phyloP scores from a whole-genome alignment of 2,797 vertebrate species.

The Aeoliscus strigatus region DNA sequence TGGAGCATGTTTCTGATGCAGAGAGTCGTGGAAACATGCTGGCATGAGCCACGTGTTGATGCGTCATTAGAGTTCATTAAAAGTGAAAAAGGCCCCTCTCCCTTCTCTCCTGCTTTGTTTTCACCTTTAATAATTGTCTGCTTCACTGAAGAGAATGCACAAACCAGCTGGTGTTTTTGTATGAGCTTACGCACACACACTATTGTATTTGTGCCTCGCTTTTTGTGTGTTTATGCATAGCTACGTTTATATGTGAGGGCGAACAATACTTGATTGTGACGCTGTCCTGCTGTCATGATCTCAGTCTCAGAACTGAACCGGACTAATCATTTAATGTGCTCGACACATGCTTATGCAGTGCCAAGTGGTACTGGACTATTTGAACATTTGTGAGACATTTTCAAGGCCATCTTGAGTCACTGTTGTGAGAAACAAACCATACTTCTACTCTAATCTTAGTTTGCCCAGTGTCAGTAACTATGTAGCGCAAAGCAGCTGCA shows the following conservation, averaged over 20 bases:
- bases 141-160: slow-evolving; percentile 46
- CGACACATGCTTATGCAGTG: slow-evolving; percentile 8
- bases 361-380: too few species aligned
- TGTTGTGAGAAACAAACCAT: too few species aligned
- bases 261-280: slow-evolving; percentile 36
- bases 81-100: slow-evolving; percentile 42
- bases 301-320: slow-evolving; percentile 29
- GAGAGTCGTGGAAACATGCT: slow-evolving; percentile 42
- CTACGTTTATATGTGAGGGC: not conserved
- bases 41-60: slow-evolving; percentile 24
- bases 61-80: slow-evolving; percentile 46
- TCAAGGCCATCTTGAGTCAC: too few species aligned
- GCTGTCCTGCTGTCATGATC: slow-evolving; percentile 33
- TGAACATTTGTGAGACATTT: too few species aligned
- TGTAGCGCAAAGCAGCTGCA: too few species aligned
- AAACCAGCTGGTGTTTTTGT: slow-evolving; percentile 16
- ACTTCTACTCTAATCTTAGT: too few species aligned
- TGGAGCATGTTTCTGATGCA: slow-evolving; percentile 29
- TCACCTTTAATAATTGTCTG: slow-evolving; percentile 57
- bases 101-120: slow-evolving; percentile 43
- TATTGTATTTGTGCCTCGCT: slow-evolving; percentile 8
- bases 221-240: not conserved
- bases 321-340: slow-evolving; percentile 26
- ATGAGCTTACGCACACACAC: too few species aligned
- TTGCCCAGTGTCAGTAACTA: too few species aligned